These are phyloP conservation scores for Heliconius eleuchia DNA, from an alignment of 1,140 invertebrate genomes.

Conservation along the genomic window DNA sequence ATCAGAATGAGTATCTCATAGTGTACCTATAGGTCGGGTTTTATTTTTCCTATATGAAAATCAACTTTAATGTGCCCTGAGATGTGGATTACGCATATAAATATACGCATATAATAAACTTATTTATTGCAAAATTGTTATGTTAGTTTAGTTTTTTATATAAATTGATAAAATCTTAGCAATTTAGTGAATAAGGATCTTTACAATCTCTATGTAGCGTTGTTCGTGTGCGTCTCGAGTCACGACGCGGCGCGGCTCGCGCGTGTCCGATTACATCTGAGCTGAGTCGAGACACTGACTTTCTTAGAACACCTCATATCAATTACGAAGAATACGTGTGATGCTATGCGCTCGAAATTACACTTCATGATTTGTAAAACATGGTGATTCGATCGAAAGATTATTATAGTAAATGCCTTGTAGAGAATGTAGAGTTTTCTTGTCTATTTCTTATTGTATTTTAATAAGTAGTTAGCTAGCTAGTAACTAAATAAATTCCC, in stretches of 20 bases:
- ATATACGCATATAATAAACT: neutral
- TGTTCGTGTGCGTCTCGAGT: slow-evolving; percentile 15
- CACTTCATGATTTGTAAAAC: neutral
- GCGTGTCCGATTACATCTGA: slow-evolving; percentile 28
- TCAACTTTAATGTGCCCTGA: neutral
- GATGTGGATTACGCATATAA: neutral
- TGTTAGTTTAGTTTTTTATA: neutral
- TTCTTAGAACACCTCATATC: slow-evolving; percentile 29
- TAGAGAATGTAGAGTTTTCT: no score
- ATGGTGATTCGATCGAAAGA: neutral
- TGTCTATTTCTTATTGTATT: neutral
- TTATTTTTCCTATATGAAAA: neutral
- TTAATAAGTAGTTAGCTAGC: neutral
- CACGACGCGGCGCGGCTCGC: slow-evolving; percentile 13
- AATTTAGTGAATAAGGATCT: neutral
- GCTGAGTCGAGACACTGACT: slow-evolving; percentile 25
- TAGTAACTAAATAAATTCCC: neutral
- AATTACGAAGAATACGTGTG: slow-evolving; percentile 32
- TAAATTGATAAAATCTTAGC: neutral
- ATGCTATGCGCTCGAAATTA: slow-evolving; percentile 8
- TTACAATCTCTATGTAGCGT: neutral
- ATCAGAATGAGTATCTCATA: neutral
- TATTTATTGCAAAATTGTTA: neutral
- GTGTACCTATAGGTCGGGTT: neutral
- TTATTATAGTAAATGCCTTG: neutral